phyloP scores from a whole-genome alignment of 2,113 vertebrate species.

The Archocentrus centrarchus region DNA sequence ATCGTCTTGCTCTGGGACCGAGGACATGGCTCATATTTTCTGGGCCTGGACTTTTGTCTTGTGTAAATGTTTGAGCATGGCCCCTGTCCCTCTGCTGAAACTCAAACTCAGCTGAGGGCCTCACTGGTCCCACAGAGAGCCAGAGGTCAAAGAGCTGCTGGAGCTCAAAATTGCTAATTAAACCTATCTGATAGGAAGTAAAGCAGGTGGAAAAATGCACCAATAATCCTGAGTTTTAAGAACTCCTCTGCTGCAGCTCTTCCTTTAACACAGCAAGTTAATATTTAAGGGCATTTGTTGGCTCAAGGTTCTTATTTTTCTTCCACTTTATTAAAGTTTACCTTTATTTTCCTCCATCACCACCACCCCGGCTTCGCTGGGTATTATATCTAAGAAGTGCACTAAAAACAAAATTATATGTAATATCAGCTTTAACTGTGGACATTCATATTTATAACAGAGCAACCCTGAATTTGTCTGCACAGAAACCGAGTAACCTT shows the following conservation, averaged over 20 bases:
- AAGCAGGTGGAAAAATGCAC: neutral
- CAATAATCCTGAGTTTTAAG: neutral
- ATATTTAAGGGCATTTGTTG: neutral
- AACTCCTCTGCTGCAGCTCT: neutral
- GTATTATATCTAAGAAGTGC: neutral
- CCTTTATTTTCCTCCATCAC: neutral
- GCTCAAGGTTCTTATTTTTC: neutral
- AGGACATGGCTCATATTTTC: neutral
- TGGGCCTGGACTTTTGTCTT: neutral
- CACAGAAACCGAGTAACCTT: neutral
- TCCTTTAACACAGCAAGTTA: neutral
- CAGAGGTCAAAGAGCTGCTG: neutral
- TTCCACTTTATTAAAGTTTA: neutral
- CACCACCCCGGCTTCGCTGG: neutral
- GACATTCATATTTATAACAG: neutral
- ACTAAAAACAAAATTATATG: neutral
- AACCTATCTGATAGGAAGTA: neutral
- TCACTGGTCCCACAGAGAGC: accelerated
- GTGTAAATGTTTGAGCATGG: neutral
- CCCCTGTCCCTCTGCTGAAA: neutral
- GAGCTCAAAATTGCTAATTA: neutral
- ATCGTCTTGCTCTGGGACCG: neutral
- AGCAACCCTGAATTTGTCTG: neutral
- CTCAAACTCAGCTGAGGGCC: neutral
- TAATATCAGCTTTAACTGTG: neutral